Conservation (phyloP, 2,888 invertebrate genomes). For the Napeogenes sylphis region DNA sequence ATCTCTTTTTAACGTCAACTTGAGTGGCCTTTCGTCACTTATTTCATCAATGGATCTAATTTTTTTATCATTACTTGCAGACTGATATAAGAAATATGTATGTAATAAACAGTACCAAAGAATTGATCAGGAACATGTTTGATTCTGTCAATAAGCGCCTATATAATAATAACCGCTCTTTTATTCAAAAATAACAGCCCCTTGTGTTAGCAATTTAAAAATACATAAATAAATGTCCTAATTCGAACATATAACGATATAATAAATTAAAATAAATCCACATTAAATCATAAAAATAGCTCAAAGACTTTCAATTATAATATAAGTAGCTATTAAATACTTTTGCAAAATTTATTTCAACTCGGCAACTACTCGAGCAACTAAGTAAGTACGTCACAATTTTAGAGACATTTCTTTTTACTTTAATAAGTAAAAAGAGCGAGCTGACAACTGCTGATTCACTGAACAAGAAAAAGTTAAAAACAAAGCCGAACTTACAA, state of each 20-base stretch:
- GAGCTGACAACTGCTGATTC: constrained; percentile 44
- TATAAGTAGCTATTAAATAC: constrained; percentile 1
- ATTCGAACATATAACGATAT: too few relatives aligned
- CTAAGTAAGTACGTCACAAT: background rate
- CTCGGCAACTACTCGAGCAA: background rate
- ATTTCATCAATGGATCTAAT: too few relatives aligned
- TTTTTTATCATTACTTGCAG: too few relatives aligned
- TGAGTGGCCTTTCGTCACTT: too few relatives aligned
- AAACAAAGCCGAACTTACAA: constrained; percentile 36
- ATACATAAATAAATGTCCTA: background rate
- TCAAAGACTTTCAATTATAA: constrained; percentile 2
- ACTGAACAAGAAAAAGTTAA: constrained; percentile 50
- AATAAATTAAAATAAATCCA: background rate
- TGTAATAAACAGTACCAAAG: too few relatives aligned
- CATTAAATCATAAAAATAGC: background rate
- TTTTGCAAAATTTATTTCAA: constrained; percentile 2
- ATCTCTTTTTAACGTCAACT: too few relatives aligned
- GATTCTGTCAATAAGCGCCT: too few relatives aligned
- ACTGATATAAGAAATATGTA: too few relatives aligned
- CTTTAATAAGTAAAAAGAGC: constrained; percentile 32
- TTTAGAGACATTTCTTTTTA: constrained; percentile 20
- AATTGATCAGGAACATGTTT: too few relatives aligned
- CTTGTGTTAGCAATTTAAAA: too few relatives aligned
- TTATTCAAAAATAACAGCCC: background rate
- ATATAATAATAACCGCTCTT: too few relatives aligned